phyloP scores from a whole-genome alignment of 2,113 vertebrate species.

The Psettodes erumei region DNA sequence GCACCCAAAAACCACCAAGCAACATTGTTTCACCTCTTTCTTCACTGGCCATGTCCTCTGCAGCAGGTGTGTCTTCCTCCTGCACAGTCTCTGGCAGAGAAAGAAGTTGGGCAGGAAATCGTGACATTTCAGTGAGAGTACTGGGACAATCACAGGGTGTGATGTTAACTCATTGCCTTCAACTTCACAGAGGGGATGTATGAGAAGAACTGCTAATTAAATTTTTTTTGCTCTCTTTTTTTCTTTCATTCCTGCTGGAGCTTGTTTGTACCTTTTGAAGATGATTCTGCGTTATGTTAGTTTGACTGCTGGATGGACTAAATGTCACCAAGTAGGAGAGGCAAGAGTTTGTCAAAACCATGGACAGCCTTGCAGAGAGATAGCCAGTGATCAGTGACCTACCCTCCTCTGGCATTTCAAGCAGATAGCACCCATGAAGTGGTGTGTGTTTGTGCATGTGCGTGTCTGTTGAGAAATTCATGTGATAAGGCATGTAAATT shows the following conservation, averaged over 20 bases:
- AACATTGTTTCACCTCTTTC: slow-evolving; percentile 36
- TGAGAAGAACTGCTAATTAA: not conserved
- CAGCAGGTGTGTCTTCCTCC: slow-evolving; percentile 48
- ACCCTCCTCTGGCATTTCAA: slow-evolving; percentile 49
- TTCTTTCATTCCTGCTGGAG: not conserved
- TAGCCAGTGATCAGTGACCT: slow-evolving; percentile 25
- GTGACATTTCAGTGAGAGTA: slow-evolving; percentile 9
- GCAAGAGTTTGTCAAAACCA: not conserved
- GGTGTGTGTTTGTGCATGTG: slow-evolving; percentile 5
- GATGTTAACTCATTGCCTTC: not conserved
- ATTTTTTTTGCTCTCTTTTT: not conserved
- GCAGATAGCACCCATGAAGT: slow-evolving; percentile 15
- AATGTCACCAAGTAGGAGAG: not conserved
- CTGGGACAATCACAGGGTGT: not conserved
- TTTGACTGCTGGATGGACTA: not conserved
- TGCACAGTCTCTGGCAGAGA: slow-evolving; percentile 40
- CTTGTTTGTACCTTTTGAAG: not conserved
- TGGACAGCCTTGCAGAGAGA: not conserved
- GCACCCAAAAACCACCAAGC: not conserved
- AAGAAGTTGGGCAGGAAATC: not conserved
- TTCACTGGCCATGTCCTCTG: slow-evolving; percentile 45
- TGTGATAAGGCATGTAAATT: not conserved
- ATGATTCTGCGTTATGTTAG: not conserved
- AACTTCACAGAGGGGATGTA: not conserved
- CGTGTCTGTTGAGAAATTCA: not conserved